A percentile compares a stretch with the other conserved stretches of the same genome.
phyloP scores from a whole-genome alignment of 2,888 invertebrate species.

The Chalcosyrphus nemorum region DNA sequence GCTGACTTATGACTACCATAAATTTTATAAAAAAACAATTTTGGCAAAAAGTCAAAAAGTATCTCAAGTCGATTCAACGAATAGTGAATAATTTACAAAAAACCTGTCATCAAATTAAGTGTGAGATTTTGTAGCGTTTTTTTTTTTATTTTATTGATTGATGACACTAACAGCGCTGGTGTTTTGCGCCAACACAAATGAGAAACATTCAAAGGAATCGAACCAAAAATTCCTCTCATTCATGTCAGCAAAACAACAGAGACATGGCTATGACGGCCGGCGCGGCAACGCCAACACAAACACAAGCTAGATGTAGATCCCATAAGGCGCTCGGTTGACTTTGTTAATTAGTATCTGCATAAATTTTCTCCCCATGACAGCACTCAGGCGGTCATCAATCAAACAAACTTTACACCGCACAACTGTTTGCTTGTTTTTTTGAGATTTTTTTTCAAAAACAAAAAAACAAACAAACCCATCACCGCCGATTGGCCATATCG shows the following conservation, averaged over 20 bases:
- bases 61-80: background rate
- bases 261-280: background rate
- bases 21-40: conserved; percentile 22
- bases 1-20: too few relatives aligned
- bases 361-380: conserved; percentile 52
- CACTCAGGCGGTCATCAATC: conserved; percentile 70
- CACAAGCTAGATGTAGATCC: conserved; percentile 12
- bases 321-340: conserved; percentile 62
- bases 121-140: too few relatives aligned
- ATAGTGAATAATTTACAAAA: conserved; percentile 25
- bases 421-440: conserved; percentile 40
- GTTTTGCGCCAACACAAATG: background rate
- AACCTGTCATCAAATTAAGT: conserved; percentile 51
- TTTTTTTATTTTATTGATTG: conserved; percentile 63
- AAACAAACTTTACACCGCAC: conserved; percentile 54
- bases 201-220: conserved; percentile 27
- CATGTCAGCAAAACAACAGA: conserved; percentile 10
- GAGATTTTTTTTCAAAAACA: conserved; percentile 39
- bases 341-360: conserved; percentile 66
- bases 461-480: conserved; percentile 7
- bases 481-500: conserved; percentile 47
- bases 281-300: conserved; percentile 54
- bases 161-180: conserved; percentile 35
- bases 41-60: conserved; percentile 39
- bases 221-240: conserved; percentile 23